phyloP scores from a whole-genome alignment of 1,140 invertebrate genomes.

The Eurosta solidaginis region DNA sequence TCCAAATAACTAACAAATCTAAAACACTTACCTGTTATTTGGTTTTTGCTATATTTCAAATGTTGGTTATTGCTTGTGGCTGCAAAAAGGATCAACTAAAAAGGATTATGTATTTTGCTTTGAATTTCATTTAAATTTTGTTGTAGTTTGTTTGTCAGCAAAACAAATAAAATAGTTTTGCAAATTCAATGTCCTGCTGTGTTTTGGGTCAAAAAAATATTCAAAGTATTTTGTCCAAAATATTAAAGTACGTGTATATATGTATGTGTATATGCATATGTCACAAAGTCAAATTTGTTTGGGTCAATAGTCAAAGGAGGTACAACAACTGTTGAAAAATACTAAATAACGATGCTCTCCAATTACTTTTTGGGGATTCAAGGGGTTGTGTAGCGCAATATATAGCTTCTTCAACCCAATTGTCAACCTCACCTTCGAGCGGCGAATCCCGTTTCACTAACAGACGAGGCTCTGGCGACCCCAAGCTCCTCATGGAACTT shows the following conservation, averaged over 20 bases:
- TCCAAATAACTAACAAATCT: no score
- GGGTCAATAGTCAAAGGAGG: neutral
- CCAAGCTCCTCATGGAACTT: no score
- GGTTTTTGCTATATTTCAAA: neutral
- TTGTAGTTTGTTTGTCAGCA: neutral
- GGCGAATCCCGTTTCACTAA: no score
- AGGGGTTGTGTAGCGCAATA: no score
- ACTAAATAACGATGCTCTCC: neutral
- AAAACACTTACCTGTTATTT: neutral
- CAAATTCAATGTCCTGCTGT: slow-evolving; percentile 17
- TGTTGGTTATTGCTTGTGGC: neutral
- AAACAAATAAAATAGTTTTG: neutral
- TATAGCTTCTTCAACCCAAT: no score
- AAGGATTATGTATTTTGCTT: slow-evolving; percentile 17
- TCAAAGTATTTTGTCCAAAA: neutral
- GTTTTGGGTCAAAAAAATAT: neutral
- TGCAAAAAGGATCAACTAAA: slow-evolving; percentile 3
- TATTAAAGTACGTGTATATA: neutral
- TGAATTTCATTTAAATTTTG: neutral
- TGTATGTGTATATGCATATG: neutral
- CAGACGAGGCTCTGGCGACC: no score
- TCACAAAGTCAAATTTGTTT: neutral
- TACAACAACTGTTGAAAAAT: neutral
- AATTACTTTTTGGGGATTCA: no score
- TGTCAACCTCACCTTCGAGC: no score